phyloP scores from a whole-genome alignment of 2,888 invertebrate species.

The Platycheirus rosarum region DNA sequence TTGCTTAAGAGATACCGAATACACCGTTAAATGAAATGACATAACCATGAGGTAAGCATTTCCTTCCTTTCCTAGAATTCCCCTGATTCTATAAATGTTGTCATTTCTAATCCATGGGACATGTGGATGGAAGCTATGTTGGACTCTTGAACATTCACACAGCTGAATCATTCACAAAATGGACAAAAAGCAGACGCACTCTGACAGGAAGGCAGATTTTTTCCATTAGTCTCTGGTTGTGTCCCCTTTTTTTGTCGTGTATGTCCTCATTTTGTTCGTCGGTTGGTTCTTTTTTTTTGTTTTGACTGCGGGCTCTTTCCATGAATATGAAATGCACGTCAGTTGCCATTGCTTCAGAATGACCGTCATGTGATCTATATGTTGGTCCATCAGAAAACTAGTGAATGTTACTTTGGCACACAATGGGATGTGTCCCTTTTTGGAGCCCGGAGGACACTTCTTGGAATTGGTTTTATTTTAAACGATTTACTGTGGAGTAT shows the following conservation, averaged over 20 bases:
- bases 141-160: conserved; percentile 41
- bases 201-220: conserved; percentile 45
- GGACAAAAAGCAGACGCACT: conserved; percentile 39
- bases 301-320: conserved; percentile 25
- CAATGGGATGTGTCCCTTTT: conserved; percentile 30
- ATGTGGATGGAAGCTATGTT: conserved; percentile 24
- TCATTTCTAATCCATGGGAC: conserved; percentile 27
- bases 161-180: conserved; percentile 37
- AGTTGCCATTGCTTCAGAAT: conserved; percentile 38
- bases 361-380: conserved; percentile 56
- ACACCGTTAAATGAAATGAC: conserved; percentile 17
- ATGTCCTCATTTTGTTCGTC: conserved; percentile 34
- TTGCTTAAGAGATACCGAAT: conserved; percentile 1
- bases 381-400: conserved; percentile 22
- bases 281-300: conserved; percentile 6
- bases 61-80: neutral
- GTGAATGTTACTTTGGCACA: conserved; percentile 54
- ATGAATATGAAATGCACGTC: conserved; percentile 61
- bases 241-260: conserved; percentile 2
- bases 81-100: neutral
- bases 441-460: conserved; percentile 16
- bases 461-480: conserved; percentile 29
- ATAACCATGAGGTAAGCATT: neutral
- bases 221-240: conserved; percentile 27
- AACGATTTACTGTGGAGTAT: conserved; percentile 56